These are phyloP conservation scores for Tadarida brasiliensis DNA, from an alignment of 2,797 vertebrate genomes.

Conservation along the genomic window DNA sequence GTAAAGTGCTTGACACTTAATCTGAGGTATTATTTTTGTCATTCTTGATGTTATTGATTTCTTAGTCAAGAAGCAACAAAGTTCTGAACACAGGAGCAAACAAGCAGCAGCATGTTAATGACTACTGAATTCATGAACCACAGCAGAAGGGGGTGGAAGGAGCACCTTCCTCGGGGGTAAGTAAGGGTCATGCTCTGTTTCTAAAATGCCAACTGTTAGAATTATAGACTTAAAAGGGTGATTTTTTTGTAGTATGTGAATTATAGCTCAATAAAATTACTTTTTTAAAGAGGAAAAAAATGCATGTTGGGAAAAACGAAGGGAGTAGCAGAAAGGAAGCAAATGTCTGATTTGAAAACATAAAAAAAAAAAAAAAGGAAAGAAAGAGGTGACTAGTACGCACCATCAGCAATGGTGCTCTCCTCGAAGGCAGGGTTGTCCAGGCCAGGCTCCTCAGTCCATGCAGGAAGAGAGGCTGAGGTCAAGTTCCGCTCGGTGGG, in stretches of 20 bases:
- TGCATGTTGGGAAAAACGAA: no score
- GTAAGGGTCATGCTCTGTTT: constrained; percentile 87
- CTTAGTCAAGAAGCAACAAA: not conserved
- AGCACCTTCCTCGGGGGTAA: constrained; percentile 88
- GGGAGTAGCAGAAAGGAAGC: not conserved
- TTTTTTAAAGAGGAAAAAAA: not conserved
- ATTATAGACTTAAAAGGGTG: constrained; percentile 87
- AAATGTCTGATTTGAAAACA: constrained; percentile 46
- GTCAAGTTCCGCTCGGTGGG: constrained; percentile 85
- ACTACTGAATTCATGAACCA: not conserved
- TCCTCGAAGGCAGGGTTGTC: constrained; percentile 98
- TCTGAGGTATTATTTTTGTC: not conserved
- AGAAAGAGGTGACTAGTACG: constrained; percentile 82
- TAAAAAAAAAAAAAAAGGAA: not conserved
- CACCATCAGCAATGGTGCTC: constrained; percentile 94
- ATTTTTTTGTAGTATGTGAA: constrained; percentile 87
- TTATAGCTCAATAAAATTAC: constrained; percentile 85
- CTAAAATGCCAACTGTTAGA: constrained; percentile 91
- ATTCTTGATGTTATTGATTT: not conserved
- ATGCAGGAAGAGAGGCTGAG: constrained; percentile 87
- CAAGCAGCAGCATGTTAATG: constrained; percentile 2
- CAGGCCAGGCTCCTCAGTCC: constrained; percentile 93
- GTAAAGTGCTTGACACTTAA: not conserved
- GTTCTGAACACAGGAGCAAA: constrained; percentile 50
- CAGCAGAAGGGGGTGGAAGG: constrained; percentile 63